Evolutionary conservation across 2,113 vertebrate genomes (phyloP).

Genomic region (Oreochromis niloticus): DNA sequence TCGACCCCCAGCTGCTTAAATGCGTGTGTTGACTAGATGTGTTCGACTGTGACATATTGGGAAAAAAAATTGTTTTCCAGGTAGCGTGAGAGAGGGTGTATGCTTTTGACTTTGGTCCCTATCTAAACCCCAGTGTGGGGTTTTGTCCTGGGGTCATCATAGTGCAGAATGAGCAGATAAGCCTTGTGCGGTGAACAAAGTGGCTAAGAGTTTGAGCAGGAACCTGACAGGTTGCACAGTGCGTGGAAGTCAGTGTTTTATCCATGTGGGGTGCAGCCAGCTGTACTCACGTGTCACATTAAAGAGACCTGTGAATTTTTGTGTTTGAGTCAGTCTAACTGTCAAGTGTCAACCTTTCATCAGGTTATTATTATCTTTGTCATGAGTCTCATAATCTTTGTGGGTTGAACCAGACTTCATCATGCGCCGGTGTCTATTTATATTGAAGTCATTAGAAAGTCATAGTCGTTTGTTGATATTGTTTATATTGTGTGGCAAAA

Average conservation of each 20-base stretch:
- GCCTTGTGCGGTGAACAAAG: neutral
- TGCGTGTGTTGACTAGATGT: neutral
- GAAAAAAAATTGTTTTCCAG: neutral
- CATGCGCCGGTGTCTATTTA: conserved; percentile 21
- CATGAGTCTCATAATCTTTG: conserved; percentile 16
- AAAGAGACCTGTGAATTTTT: conserved; percentile 11
- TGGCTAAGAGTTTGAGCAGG: conserved; percentile 1
- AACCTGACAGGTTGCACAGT: conserved; percentile 33
- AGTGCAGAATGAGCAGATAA: conserved; percentile 42
- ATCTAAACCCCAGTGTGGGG: conserved; percentile 21
- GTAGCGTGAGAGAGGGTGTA: neutral
- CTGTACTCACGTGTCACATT: conserved; percentile 20
- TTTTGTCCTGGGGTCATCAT: conserved; percentile 6
- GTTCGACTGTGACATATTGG: neutral
- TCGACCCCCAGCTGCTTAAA: neutral
- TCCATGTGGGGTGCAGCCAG: conserved; percentile 16
- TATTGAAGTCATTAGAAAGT: conserved; percentile 1
- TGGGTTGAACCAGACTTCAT: neutral
- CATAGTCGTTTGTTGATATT: neutral
- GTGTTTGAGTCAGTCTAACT: neutral
- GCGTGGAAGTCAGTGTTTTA: neutral
- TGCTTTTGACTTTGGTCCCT: conserved; percentile 46
- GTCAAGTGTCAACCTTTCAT: conserved; percentile 17
- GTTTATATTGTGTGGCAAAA: neutral
- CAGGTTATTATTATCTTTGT: conserved; percentile 53